Evolutionary conservation across 2,888 invertebrate genomes (phyloP), one percentile per base, ranked within the genome.

Genomic region (Dioctria linearis): DNA sequence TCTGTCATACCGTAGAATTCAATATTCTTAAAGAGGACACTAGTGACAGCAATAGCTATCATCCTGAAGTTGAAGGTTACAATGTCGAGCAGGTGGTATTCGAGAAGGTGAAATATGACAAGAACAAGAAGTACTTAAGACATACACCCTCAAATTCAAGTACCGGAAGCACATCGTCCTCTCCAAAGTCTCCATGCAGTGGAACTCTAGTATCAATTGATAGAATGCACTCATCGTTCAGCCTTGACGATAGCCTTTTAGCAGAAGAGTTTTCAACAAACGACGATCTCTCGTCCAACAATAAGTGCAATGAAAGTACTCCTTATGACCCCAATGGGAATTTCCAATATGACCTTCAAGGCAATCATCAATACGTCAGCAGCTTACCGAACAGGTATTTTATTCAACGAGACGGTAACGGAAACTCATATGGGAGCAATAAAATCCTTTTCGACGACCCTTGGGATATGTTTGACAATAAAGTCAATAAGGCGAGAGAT

Each of bases 71-170:
- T 59, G 54, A 40, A 39, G 51, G 54, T 39, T 51, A 46, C 59
- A 61, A 42, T 8, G 4, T 59, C 46, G 66, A 82, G 0, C 84
- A 84, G 67, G 82, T 88, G 59, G 85, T 87, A 5, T 88, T 88
- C 76, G 88, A 89, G 80, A 86, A 87, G 81, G 86, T 88, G 78
- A 86, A 86, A 67, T 88, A 86, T 80, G 86, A 86, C 80, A 85
- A 86, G 78, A 87, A 87, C 69, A 86, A 88, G 54, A 86, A 88
- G 66, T 89, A 88, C 81, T 83, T 88, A 4, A 85, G 87, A 8
- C 88, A 88, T 69, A 87, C 89, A 49, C 89, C 88, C 78, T 87
- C 88, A 79, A 87, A 85, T 79, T 86, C 88, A 75, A 88, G 87
- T 75, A 81, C 86, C 61, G 86, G 86, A 59, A 85, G 85, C 81